Percentiles rank a stretch among this genome's conserved stretches.
phyloP scores from a whole-genome alignment of 2,797 vertebrate species.

The Agapornis canus region DNA sequence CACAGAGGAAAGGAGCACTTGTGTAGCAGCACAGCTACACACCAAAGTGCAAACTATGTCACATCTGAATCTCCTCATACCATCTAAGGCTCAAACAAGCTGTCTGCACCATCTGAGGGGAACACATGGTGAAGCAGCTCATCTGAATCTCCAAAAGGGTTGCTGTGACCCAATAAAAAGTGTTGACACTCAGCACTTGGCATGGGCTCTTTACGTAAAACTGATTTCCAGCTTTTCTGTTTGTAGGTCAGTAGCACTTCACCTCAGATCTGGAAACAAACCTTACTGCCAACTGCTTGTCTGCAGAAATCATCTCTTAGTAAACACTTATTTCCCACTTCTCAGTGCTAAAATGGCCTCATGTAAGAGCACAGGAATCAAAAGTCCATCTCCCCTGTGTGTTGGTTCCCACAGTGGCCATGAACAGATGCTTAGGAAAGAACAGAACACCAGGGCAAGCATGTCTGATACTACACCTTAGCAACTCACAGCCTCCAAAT shows the following conservation, averaged over 20 bases:
- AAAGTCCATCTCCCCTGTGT: neutral
- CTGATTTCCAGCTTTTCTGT: neutral
- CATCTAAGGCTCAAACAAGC: neutral
- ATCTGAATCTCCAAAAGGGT: conserved; percentile 3
- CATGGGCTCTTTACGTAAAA: neutral
- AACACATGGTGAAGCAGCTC: conserved; percentile 32
- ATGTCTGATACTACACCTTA: neutral
- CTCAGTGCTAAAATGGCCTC: neutral
- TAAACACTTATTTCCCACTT: neutral
- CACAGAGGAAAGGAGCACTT: neutral
- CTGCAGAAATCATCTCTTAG: neutral
- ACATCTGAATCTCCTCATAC: neutral
- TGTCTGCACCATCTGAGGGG: conserved; percentile 34
- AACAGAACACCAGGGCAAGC: neutral
- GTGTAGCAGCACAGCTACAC: neutral
- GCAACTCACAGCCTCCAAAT: neutral
- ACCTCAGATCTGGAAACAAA: neutral
- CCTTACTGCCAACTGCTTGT: neutral
- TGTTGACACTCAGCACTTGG: conserved; percentile 26
- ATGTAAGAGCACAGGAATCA: neutral
- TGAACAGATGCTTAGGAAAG: neutral
- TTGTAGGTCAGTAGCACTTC: conserved; percentile 60
- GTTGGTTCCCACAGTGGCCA: neutral
- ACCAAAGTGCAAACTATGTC: neutral
- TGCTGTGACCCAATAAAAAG: neutral